Conservation (phyloP, 2,888 invertebrate genomes). For the Sialis lutaria region DNA sequence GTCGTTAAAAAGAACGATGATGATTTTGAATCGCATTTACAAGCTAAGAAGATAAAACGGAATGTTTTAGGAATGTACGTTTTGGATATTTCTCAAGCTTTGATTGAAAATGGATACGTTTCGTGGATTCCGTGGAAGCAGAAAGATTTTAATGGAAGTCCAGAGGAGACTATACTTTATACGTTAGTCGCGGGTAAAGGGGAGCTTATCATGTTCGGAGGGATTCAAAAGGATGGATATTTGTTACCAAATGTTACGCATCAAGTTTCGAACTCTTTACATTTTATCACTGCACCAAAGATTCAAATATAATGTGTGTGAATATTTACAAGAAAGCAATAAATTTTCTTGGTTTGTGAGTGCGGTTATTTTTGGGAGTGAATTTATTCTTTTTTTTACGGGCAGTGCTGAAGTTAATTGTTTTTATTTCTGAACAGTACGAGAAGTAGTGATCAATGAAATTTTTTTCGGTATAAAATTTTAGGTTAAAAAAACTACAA, state of each 20-base stretch:
- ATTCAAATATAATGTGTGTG: conserved; percentile 1
- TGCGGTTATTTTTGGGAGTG: too few relatives aligned
- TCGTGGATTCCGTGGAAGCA: conserved; percentile 54
- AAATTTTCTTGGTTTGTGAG: too few relatives aligned
- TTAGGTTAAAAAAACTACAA: too few relatives aligned
- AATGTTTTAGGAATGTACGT: conserved; percentile 71
- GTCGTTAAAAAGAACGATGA: conserved; percentile 16
- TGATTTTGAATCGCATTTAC: conserved; percentile 11
- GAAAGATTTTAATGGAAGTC: conserved; percentile 44
- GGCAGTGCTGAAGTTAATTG: too few relatives aligned
- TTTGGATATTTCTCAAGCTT: conserved; percentile 59
- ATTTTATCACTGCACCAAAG: conserved; percentile 56
- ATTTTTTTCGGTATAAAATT: too few relatives aligned
- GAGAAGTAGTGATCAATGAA: too few relatives aligned
- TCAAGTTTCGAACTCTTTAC: conserved; percentile 59
- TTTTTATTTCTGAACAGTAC: too few relatives aligned
- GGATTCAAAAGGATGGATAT: conserved; percentile 65
- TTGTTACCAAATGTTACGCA: conserved; percentile 30
- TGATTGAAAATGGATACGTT: conserved; percentile 45
- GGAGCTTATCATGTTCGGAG: conserved; percentile 92
- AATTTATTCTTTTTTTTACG: too few relatives aligned
- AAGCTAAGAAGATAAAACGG: conserved; percentile 40
- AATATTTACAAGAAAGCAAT: too few relatives aligned
- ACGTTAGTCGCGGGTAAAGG: conserved; percentile 78
- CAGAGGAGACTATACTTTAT: conserved; percentile 82